Evolutionary conservation across 1,140 invertebrate genomes (phyloP).

Genomic region (Nephila pilipes): DNA sequence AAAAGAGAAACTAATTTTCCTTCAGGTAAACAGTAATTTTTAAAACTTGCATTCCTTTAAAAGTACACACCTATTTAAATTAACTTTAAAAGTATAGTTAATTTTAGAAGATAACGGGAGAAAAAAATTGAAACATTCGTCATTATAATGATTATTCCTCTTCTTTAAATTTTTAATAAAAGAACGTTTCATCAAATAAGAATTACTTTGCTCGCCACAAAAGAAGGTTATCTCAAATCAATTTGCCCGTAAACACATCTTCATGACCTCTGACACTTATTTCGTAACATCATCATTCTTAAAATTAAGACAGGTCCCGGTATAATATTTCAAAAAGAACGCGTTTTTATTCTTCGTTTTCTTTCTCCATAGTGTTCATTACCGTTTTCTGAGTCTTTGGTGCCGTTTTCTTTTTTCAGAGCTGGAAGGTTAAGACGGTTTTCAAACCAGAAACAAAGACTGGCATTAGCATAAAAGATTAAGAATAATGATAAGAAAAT

Average conservation of each 20-base stretch:
- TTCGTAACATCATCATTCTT: background rate
- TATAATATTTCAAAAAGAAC: background rate
- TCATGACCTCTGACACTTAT: background rate
- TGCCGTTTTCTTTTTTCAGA: background rate
- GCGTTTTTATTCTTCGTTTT: too few relatives aligned
- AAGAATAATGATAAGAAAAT: background rate
- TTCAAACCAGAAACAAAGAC: background rate
- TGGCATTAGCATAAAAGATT: background rate
- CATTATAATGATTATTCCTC: background rate
- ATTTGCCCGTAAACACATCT: slow-evolving; percentile 20
- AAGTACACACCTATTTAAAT: background rate
- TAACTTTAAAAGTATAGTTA: background rate
- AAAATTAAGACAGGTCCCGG: slow-evolving; percentile 15
- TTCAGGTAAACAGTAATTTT: background rate
- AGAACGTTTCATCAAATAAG: background rate
- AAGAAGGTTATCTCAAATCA: slow-evolving; percentile 10
- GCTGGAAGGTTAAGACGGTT: background rate
- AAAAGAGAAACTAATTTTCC: background rate
- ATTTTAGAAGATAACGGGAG: background rate
- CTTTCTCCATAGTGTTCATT: background rate
- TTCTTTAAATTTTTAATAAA: background rate
- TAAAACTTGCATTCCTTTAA: background rate
- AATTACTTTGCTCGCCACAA: background rate
- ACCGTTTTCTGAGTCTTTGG: background rate
- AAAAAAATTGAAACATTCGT: background rate